Percentiles rank a stretch among this genome's conserved stretches.
Evolutionary conservation across 2,113 vertebrate species (phyloP).

Genomic region (Gasterosteus nipponicus): DNA sequence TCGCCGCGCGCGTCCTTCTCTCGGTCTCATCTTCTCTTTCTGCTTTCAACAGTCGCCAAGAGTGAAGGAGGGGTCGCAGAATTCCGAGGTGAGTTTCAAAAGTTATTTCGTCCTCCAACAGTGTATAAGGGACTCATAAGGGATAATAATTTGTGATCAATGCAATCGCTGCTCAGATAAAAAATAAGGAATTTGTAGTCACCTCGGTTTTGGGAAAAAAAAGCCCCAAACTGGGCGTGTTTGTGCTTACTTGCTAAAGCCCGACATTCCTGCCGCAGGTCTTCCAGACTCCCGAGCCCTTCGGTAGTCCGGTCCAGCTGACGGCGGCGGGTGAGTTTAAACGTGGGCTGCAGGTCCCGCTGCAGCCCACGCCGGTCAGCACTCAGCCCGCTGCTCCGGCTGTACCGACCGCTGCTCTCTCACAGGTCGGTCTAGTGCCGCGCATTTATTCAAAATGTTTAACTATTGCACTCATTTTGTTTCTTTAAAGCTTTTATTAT

Average conservation of each 20-base stretch:
- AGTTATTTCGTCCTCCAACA: no score
- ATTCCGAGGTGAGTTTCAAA: slow-evolving; percentile 87
- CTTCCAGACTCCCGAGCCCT: slow-evolving; percentile 86
- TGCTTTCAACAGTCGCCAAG: slow-evolving; percentile 88
- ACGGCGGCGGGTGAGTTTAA: slow-evolving; percentile 82
- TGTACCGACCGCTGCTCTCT: slow-evolving; percentile 56
- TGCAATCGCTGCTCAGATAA: background rate
- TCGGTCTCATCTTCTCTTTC: slow-evolving; percentile 13
- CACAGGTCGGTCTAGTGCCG: slow-evolving; percentile 63
- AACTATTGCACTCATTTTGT: background rate
- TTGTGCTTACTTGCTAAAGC: background rate
- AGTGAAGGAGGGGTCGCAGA: slow-evolving; percentile 91
- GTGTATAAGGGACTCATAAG: no score
- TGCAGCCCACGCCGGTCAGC: slow-evolving; percentile 82
- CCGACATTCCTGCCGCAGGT: slow-evolving; percentile 72
- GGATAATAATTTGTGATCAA: no score
- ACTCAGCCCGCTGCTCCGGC: slow-evolving; percentile 77
- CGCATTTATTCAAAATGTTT: background rate
- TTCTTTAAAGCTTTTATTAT: background rate
- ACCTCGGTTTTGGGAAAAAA: background rate
- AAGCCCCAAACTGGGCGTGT: no score
- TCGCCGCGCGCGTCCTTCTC: background rate
- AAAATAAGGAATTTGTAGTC: background rate
- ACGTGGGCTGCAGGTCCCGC: slow-evolving; percentile 80
- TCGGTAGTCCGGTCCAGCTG: slow-evolving; percentile 84